Evolutionary conservation across 2,888 invertebrate genomes (phyloP), one percentile per base, ranked within the genome.

Genomic region (Aspidapion aeneum): DNA sequence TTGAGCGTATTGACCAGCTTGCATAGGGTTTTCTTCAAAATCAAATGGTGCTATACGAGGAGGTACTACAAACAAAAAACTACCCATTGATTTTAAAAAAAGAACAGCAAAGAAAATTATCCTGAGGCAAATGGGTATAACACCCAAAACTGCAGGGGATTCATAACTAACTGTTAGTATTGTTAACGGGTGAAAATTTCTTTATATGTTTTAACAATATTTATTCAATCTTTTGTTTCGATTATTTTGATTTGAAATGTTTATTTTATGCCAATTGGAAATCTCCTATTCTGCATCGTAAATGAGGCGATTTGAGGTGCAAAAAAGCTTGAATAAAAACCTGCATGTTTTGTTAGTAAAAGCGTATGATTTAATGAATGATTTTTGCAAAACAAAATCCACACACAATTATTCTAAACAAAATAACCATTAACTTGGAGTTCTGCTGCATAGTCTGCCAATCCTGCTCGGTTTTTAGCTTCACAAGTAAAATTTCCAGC

Each of bases 31-130:
- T 68, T 89, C 89, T 71, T 90, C 90, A 76, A 91, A 91, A 74
- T 87, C 84, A 75, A 91, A 92, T 67, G 89, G 87, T 73, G 88
- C 87, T 74, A 93, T 88, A 83, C 90, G 88, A 69, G 92, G 92
- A 74, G 88, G 85, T 80, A 92, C 91, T 92, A 86, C 79, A 85
- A 67, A 48, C n/a, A 12, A 48, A 48, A 48, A 48, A 12, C n/a
- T 9, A 12, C 9, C 49, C 49, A n/a, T 12, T 48, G 9, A 48
- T 48, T 9, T 48, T 12, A 48, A 48, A n/a, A 48, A n/a, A 48
- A 48, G 67, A 66, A 65, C 57, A 55, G 60, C 62, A 58, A 54
- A 56, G 55, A 60, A 64, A 66, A 59, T 68, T 59, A 62, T 54
- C 3, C n/a, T n/a, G n/a, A n/a, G n/a, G n/a, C n/a, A 52, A 5